Evolutionary conservation across 2,888 invertebrate genomes (phyloP).

Genomic region (Mylabris sibirica): DNA sequence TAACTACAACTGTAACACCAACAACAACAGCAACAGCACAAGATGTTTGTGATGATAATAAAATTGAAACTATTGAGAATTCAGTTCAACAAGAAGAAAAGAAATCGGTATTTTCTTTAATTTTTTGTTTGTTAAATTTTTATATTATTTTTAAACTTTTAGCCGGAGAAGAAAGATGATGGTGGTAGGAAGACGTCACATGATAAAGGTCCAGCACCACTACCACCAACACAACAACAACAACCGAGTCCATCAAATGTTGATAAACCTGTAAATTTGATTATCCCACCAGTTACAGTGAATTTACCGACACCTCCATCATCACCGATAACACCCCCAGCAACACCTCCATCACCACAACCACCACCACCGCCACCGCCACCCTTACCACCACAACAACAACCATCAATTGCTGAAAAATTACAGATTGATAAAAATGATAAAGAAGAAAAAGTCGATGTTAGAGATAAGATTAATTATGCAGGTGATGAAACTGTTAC

Average conservation of each 20-base stretch:
- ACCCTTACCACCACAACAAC: constrained; percentile 35
- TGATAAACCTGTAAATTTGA: constrained; percentile 41
- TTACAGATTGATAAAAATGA: constrained; percentile 17
- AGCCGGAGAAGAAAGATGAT: constrained; percentile 75
- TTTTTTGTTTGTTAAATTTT: not conserved
- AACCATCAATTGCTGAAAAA: constrained; percentile 25
- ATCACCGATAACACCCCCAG: constrained; percentile 57
- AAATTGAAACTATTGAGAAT: constrained; percentile 15
- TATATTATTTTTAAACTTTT: constrained; percentile 29
- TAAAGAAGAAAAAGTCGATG: constrained; percentile 25
- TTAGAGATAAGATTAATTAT: too few relatives aligned
- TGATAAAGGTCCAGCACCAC: constrained; percentile 84
- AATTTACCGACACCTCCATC: constrained; percentile 58
- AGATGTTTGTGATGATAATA: constrained; percentile 15
- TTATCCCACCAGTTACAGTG: constrained; percentile 28
- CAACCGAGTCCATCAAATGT: constrained; percentile 53
- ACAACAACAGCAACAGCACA: constrained; percentile 33
- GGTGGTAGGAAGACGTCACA: constrained; percentile 65
- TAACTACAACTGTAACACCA: constrained; percentile 33
- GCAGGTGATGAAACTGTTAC: constrained; percentile 44
- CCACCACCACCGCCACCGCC: constrained; percentile 49
- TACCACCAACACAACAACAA: constrained; percentile 62
- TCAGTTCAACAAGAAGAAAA: constrained; percentile 36
- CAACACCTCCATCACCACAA: constrained; percentile 52
- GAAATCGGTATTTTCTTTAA: constrained; percentile 40